phyloP scores from a whole-genome alignment of 1,140 invertebrate species.

The Cotesia chilonis region DNA sequence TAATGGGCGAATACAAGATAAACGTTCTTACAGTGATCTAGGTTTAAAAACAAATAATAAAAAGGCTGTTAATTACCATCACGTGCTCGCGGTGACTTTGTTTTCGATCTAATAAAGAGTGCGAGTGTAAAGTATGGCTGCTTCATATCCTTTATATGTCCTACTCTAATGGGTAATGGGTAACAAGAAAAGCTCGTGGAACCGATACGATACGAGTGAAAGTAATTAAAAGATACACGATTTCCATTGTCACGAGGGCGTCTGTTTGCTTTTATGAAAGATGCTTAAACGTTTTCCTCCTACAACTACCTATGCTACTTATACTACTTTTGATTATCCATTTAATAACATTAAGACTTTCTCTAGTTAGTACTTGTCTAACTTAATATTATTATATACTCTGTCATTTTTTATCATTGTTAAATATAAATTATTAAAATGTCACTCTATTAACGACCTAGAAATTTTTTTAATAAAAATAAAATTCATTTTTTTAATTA shows the following conservation, averaged over 20 bases:
- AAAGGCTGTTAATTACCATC: slow-evolving; percentile 20
- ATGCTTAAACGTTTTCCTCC: not conserved
- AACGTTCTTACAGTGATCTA: not conserved
- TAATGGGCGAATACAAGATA: slow-evolving; percentile 8
- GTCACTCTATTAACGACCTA: no score
- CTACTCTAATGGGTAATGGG: not conserved
- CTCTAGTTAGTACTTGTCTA: no score
- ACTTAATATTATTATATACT: no score
- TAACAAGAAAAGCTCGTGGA: not conserved
- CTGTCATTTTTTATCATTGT: no score
- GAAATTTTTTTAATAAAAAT: no score
- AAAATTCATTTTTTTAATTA: no score
- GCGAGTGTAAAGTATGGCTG: no score
- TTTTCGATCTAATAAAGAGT: no score
- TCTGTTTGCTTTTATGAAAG: slow-evolving; percentile 8
- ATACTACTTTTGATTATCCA: no score
- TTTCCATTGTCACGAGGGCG: slow-evolving; percentile 11
- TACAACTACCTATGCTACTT: no score
- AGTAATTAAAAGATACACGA: slow-evolving; percentile 18
- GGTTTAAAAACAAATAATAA: not conserved
- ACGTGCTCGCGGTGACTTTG: not conserved
- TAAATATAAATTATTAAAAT: no score
- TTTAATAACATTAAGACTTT: no score
- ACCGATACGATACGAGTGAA: slow-evolving; percentile 1
- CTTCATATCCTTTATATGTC: not conserved